Evolutionary conservation across 1,140 invertebrate species (phyloP).

Genomic region (Drosophila ironensis): DNA sequence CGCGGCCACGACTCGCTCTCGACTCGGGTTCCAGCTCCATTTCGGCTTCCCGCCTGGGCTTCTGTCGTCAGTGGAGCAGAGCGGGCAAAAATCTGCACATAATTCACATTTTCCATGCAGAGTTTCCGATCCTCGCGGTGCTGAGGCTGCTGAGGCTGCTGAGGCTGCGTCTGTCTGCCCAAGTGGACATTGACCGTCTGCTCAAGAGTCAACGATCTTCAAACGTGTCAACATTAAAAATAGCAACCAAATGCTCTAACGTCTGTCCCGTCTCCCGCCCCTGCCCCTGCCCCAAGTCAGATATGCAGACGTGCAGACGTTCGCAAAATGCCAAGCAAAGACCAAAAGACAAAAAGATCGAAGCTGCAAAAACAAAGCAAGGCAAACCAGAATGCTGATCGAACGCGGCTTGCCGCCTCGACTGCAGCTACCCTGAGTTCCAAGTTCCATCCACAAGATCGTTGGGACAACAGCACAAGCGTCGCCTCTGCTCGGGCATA

Average conservation of each 20-base stretch:
- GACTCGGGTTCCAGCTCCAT: constrained; percentile 1
- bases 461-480: no score
- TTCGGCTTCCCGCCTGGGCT: not conserved
- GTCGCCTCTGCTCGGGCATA: no score
- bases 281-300: constrained; percentile 6
- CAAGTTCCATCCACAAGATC: not conserved
- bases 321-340: constrained; percentile 71
- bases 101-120: constrained; percentile 55
- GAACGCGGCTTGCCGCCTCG: constrained; percentile 1
- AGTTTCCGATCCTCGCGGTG: constrained; percentile 4
- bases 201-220: constrained; percentile 73
- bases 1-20: constrained; percentile 21
- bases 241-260: constrained; percentile 68
- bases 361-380: constrained; percentile 30
- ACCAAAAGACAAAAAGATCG: constrained; percentile 61
- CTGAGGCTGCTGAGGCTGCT: not conserved
- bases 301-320: constrained; percentile 73
- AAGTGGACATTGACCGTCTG: constrained; percentile 77
- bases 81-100: constrained; percentile 42
- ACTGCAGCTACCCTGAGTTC: constrained; percentile 16
- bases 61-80: constrained; percentile 41
- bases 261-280: constrained; percentile 1
- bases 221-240: constrained; percentile 79
- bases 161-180: constrained; percentile 15
- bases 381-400: constrained; percentile 15